phyloP scores from a whole-genome alignment of 2,797 vertebrate species.

The Falco berigora region DNA sequence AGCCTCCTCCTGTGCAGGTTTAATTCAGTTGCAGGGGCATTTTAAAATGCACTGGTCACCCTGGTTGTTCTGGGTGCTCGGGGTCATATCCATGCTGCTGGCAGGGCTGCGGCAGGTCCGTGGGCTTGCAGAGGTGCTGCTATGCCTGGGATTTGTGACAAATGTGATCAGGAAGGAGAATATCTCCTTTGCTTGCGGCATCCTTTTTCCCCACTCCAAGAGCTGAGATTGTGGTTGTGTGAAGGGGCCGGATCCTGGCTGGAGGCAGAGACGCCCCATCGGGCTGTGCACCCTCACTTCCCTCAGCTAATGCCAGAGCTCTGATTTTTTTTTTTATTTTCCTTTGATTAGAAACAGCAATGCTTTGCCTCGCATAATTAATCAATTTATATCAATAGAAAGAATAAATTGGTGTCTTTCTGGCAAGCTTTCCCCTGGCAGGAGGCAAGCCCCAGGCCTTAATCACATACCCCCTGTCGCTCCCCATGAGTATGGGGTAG shows the following conservation, averaged over 20 bases:
- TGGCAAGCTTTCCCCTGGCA: background rate
- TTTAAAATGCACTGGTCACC: background rate
- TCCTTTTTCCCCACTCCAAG: background rate
- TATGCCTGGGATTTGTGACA: background rate
- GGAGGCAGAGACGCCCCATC: background rate
- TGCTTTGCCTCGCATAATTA: fast-evolving
- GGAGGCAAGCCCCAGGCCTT: background rate
- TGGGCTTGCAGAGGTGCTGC: background rate
- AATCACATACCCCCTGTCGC: fast-evolving
- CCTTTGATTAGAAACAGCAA: background rate
- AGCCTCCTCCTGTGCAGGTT: background rate
- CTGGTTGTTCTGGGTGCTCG: fast-evolving
- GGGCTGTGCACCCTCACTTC: background rate
- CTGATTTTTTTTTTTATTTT: background rate
- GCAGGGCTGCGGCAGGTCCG: fast-evolving
- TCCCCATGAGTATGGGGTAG: background rate
- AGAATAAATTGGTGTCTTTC: background rate
- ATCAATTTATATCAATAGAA: background rate
- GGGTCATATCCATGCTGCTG: fast-evolving
- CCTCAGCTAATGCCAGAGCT: background rate
- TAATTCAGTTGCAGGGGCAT: background rate
- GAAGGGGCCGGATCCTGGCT: background rate
- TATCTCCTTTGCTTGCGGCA: background rate
- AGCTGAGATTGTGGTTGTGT: background rate
- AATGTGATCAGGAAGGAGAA: background rate